Evolutionary conservation across 2,888 invertebrate species (phyloP).

Genomic region (Ornithoptera priamus): DNA sequence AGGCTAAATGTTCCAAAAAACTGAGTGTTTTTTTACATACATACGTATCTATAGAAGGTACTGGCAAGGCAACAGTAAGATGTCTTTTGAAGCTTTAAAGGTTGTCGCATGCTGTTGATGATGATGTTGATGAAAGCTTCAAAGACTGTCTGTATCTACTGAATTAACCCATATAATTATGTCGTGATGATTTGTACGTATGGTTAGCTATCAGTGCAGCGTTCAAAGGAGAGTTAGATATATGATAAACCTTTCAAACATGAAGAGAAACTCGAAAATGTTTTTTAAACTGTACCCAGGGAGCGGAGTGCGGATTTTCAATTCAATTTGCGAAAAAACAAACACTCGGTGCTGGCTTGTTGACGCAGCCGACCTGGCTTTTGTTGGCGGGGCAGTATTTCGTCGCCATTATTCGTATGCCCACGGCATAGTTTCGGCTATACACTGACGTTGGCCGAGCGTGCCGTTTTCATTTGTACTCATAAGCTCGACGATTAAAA

Average conservation of each 20-base stretch:
- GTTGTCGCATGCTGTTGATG: no score
- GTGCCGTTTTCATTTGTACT: constrained; percentile 5
- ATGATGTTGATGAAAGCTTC: no score
- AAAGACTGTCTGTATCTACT: no score
- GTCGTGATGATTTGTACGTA: no score
- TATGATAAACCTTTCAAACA: background rate
- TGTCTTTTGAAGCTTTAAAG: no score
- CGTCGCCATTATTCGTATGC: constrained; percentile 23
- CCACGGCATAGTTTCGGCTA: constrained; percentile 23
- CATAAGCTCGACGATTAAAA: background rate
- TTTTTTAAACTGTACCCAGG: constrained; percentile 3
- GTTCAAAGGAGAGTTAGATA: background rate
- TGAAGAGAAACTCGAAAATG: constrained; percentile 8
- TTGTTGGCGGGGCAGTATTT: constrained; percentile 23
- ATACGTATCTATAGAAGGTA: no score
- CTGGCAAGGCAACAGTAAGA: no score
- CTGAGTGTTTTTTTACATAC: no score
- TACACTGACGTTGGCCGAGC: constrained; percentile 5
- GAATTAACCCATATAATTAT: no score
- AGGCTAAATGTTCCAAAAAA: no score
- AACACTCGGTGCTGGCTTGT: constrained; percentile 20
- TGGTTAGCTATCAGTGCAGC: no score
- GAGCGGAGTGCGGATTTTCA: constrained; percentile 31
- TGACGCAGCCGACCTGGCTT: constrained; percentile 27
- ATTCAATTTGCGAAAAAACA: constrained; percentile 36